Evolutionary conservation across 1,140 invertebrate genomes (phyloP).

Genomic region (Drosophila tsacasi): DNA sequence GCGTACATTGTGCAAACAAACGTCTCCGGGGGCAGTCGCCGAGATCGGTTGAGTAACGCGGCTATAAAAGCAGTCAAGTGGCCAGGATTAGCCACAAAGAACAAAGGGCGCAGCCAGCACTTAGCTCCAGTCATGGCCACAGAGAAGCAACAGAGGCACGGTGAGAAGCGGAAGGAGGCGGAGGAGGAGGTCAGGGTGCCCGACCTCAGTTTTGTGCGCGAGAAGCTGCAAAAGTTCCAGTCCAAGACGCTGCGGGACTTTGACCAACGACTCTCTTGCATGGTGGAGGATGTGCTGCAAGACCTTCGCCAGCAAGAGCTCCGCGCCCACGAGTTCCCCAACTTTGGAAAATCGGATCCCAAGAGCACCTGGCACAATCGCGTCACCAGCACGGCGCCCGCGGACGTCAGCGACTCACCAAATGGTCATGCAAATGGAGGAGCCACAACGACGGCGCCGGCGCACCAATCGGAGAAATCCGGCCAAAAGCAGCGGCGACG

Average conservation of each 20-base stretch:
- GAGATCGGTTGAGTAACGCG: slow-evolving; percentile 23
- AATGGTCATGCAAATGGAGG: slow-evolving; percentile 39
- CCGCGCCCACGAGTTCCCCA: slow-evolving; percentile 69
- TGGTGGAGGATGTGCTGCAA: slow-evolving; percentile 81
- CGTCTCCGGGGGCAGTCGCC: slow-evolving; percentile 46
- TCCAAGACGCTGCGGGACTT: slow-evolving; percentile 65
- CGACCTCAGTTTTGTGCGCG: slow-evolving; percentile 63
- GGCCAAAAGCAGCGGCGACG: slow-evolving; percentile 35
- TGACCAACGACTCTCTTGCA: slow-evolving; percentile 59
- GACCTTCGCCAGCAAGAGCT: slow-evolving; percentile 72
- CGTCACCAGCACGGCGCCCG: slow-evolving; percentile 8
- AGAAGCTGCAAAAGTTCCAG: slow-evolving; percentile 72
- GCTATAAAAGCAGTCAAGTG: slow-evolving; percentile 23
- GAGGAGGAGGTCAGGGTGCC: slow-evolving; percentile 9
- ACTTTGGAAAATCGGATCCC: slow-evolving; percentile 46
- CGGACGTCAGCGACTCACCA: slow-evolving; percentile 50
- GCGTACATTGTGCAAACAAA: slow-evolving; percentile 48
- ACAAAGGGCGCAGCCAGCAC: slow-evolving; percentile 1
- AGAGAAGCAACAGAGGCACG: slow-evolving; percentile 5
- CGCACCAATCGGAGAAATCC: slow-evolving; percentile 23
- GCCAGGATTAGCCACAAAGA: slow-evolving; percentile 20
- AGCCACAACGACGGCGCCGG: slow-evolving; percentile 17
- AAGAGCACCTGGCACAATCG: slow-evolving; percentile 75
- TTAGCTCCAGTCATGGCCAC: slow-evolving; percentile 33
- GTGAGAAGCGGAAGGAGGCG: background rate